Conservation (phyloP, 53 echinoderm and acorn worm species). For the Glandiceps talaboti region DNA sequence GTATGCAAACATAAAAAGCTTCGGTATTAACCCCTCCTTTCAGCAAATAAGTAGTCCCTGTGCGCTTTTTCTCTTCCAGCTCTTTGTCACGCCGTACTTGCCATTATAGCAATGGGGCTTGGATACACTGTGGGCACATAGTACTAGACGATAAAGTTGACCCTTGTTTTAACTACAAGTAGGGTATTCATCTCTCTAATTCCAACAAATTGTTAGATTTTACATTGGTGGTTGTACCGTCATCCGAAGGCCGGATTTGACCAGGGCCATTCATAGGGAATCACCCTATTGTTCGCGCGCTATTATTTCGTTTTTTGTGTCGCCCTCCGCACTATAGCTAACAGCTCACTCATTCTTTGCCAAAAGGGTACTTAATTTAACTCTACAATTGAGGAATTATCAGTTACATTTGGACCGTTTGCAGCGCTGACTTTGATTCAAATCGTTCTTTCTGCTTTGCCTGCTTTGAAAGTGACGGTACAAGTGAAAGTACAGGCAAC, state of each 20-base stretch:
- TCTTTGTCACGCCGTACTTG: background rate
- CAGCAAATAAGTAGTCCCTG: background rate
- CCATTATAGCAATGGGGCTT: background rate
- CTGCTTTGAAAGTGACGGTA: too few relatives aligned
- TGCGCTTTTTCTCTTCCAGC: background rate
- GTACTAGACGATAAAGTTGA: background rate
- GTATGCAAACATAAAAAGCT: background rate
- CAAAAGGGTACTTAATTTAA: background rate
- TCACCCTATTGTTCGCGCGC: background rate
- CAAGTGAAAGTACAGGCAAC: too few relatives aligned
- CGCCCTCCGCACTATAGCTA: background rate
- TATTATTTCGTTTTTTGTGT: background rate
- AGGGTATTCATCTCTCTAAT: background rate
- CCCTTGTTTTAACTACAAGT: background rate
- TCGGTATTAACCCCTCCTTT: background rate
- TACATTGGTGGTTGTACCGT: background rate
- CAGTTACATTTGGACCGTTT: background rate
- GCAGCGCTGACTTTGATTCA: background rate
- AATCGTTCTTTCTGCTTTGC: too few relatives aligned
- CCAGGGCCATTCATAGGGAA: background rate
- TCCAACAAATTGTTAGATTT: background rate
- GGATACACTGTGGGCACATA: background rate
- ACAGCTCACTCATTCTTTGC: background rate
- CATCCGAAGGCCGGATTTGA: background rate
- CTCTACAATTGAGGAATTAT: background rate